Base-by-base conservation (phyloP, 2,888 invertebrate genomes). In the Andrena praecox region DNA sequence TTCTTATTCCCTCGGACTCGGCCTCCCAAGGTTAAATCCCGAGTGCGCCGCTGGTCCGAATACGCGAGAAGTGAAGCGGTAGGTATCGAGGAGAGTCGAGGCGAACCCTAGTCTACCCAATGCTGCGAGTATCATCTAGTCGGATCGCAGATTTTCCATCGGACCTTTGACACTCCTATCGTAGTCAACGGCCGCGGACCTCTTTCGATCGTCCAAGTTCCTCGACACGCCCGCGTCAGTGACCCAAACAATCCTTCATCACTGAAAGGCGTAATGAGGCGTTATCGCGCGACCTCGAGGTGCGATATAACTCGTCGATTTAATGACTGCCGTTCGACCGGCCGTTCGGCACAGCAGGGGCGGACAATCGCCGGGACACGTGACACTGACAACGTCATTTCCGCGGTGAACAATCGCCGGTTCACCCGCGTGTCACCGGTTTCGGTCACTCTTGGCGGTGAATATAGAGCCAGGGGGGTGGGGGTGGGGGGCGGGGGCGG, bases 341-440 rank as follows among this genome's bases (percentile, higher is more conserved):
- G 42, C 16, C 42, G 42, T 42, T 42, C 42, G 16, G 42, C 42
- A 0, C 42, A 42, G 42, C 52, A 20, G 54, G 20, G 7, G n/a
- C 54, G 64, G 27, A 33, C 31, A 62, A 64, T 52, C 35, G 33
- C 54, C 42, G 56, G 54, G 29, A 72, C 72, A 56, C 68, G 75
- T 77, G 87, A 86, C 77, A 75, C 71, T 73, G 86, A 77, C 79
- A 86, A 70, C 77, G 79, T 87, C 71, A 87, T 87, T 87, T 87
- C 82, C 85, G 85, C 60, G 76, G 60, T 50, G 73, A 73, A 77
- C 87, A 87, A 86, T 87, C 42, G 42, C 42, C 56, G 56, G 56
- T 10, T 56, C 56, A 77, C 50, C 62, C 29, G 50, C 31, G 69
- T 12, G 76, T 70, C 73, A 63, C 62, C 74, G 56, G 68, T 79